These are phyloP conservation scores for Trissolcus brochymenae DNA, from an alignment of 2,888 invertebrate species.

Conservation along the genomic window DNA sequence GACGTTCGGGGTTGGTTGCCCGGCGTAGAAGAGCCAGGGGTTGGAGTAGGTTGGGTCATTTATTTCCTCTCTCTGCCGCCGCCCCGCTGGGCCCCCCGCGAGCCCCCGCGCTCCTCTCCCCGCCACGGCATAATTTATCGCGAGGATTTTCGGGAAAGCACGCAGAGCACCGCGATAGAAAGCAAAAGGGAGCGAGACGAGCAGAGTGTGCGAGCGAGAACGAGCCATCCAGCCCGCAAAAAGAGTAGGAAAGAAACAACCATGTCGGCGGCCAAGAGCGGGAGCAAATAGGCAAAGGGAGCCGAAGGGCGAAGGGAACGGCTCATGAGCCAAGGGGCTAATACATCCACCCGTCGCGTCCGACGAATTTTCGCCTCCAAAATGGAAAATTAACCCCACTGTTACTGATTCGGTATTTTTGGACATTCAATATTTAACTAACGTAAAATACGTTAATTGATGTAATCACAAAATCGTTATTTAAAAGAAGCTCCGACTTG, in stretches of 20 bases:
- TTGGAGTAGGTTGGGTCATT: conserved; percentile 74
- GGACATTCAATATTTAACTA: conserved; percentile 58
- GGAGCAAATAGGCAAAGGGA: conserved; percentile 54
- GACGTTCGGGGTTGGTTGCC: conserved; percentile 63
- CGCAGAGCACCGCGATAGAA: conserved; percentile 70
- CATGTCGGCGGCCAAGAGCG: conserved; percentile 57
- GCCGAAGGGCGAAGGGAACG: conserved; percentile 55
- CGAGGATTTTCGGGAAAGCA: conserved; percentile 77
- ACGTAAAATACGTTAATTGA: conserved; percentile 55
- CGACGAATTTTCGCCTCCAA: conserved; percentile 65
- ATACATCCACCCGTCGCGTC: conserved; percentile 63
- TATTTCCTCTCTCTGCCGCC: conserved; percentile 71
- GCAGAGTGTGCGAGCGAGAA: conserved; percentile 40
- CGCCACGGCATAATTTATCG: conserved; percentile 76
- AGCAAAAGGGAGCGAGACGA: conserved; percentile 63
- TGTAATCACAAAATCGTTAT: conserved; percentile 54
- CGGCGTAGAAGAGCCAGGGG: conserved; percentile 64
- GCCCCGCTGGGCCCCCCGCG: conserved; percentile 56
- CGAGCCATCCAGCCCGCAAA: conserved; percentile 36
- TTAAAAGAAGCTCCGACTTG: conserved; percentile 39
- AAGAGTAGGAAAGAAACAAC: conserved; percentile 60
- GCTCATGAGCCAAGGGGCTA: conserved; percentile 64
- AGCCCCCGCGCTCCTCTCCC: conserved; percentile 60
- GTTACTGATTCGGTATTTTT: conserved; percentile 57
- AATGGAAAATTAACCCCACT: conserved; percentile 66